phyloP scores from a whole-genome alignment of 1,140 invertebrate genomes.

The Microplitis demolitor region DNA sequence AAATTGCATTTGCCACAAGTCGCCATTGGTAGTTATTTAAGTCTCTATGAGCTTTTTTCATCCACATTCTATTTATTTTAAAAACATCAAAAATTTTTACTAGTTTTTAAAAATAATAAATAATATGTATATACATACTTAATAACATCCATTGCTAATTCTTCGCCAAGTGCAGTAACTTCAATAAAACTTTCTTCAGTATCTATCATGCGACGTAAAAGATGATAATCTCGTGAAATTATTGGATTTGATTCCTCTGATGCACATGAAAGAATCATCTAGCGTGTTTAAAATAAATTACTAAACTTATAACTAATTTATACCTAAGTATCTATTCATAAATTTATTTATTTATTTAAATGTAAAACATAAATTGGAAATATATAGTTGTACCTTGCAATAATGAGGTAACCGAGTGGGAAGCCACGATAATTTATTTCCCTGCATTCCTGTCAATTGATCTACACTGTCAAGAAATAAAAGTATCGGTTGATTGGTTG shows the following conservation, averaged over 20 bases:
- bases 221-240: slow-evolving; percentile 84
- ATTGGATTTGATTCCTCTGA: slow-evolving; percentile 85
- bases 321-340: too few relatives aligned
- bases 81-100: slow-evolving; percentile 15
- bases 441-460: slow-evolving; percentile 91
- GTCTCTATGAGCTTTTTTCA: slow-evolving; percentile 87
- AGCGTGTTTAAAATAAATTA: slow-evolving; percentile 32
- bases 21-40: slow-evolving; percentile 93
- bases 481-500: slow-evolving; percentile 79
- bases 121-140: slow-evolving; percentile 63
- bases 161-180: slow-evolving; percentile 87
- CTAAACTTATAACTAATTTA: slow-evolving; percentile 12
- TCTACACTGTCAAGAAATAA: slow-evolving; percentile 93
- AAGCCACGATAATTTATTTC: slow-evolving; percentile 96
- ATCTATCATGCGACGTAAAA: slow-evolving; percentile 88
- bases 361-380: background rate
- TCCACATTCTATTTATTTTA: slow-evolving; percentile 76
- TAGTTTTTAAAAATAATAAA: background rate
- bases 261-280: slow-evolving; percentile 90
- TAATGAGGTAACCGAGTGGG: slow-evolving; percentile 86
- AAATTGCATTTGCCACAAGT: slow-evolving; percentile 90
- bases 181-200: slow-evolving; percentile 91
- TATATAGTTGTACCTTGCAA: slow-evolving; percentile 78
- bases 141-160: slow-evolving; percentile 91
- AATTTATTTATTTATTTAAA: too few relatives aligned